Percentiles rank a stretch among this genome's conserved stretches.
These are phyloP conservation scores for Sebastes melanostomus DNA, from an alignment of 2,797 vertebrate species.

Conservation along the genomic window DNA sequence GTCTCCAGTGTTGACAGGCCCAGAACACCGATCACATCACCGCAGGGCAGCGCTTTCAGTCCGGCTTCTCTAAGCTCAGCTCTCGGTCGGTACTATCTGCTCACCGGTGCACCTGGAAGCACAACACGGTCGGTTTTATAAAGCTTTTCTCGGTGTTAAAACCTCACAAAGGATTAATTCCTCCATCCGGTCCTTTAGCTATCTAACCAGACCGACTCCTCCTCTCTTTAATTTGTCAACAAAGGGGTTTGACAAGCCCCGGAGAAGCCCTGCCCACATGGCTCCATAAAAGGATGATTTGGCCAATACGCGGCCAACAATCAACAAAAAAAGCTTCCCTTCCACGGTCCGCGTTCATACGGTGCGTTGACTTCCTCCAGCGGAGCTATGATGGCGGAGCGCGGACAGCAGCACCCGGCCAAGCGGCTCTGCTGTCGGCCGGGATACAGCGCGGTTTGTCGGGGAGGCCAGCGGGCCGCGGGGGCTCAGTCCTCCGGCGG, in stretches of 20 bases:
- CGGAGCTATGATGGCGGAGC: slow-evolving; percentile 98
- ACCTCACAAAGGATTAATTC: slow-evolving; percentile 65
- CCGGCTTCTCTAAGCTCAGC: not conserved
- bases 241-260: slow-evolving; percentile 77
- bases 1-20: slow-evolving; percentile 71
- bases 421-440: slow-evolving; percentile 96
- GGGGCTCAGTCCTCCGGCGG: slow-evolving; percentile 69
- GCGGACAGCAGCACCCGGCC: slow-evolving; percentile 91
- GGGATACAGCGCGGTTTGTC: slow-evolving; percentile 85
- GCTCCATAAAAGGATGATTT: slow-evolving; percentile 77
- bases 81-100: not conserved
- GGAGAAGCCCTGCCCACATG: slow-evolving; percentile 63
- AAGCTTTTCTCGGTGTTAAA: slow-evolving; percentile 4
- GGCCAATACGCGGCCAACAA: slow-evolving; percentile 72
- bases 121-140: not conserved
- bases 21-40: slow-evolving; percentile 28
- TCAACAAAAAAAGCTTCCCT: slow-evolving; percentile 55
- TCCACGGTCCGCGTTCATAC: slow-evolving; percentile 86
- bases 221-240: slow-evolving; percentile 78
- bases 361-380: slow-evolving; percentile 91
- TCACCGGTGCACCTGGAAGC: slow-evolving; percentile 2
- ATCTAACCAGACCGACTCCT: slow-evolving; percentile 56
- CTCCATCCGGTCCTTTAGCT: slow-evolving; percentile 48
- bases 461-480: slow-evolving; percentile 88
- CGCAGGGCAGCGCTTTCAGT: not conserved